phyloP scores from a whole-genome alignment of 1,140 invertebrate genomes.

The Plutomurus gul region DNA sequence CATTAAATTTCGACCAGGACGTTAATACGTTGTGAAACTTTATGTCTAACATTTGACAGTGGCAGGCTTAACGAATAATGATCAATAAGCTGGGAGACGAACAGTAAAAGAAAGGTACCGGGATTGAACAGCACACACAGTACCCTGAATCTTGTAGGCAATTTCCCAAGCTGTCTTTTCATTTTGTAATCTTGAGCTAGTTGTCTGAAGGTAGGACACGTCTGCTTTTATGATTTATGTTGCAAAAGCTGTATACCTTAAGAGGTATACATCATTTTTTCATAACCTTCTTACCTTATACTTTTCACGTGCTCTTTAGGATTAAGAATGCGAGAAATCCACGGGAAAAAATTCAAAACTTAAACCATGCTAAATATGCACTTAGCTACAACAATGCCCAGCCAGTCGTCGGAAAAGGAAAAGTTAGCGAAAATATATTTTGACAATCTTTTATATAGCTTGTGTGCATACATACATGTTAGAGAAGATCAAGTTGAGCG shows the following conservation, averaged over 20 bases:
- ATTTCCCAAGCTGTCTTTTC: neutral
- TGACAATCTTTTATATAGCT: too few relatives aligned
- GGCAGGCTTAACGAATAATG: too few relatives aligned
- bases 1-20: too few relatives aligned
- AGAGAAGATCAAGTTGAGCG: neutral
- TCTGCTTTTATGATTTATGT: neutral
- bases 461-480: neutral
- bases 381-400: too few relatives aligned
- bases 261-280: slow-evolving; percentile 1
- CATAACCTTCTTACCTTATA: slow-evolving; percentile 4
- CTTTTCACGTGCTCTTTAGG: neutral
- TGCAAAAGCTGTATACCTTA: neutral
- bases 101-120: neutral
- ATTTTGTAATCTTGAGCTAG: neutral
- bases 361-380: neutral
- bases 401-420: too few relatives aligned
- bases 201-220: neutral
- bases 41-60: too few relatives aligned
- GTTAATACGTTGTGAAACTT: too few relatives aligned
- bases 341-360: neutral
- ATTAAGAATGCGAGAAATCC: neutral
- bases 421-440: too few relatives aligned
- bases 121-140: too few relatives aligned
- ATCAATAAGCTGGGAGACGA: neutral
- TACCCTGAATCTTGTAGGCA: slow-evolving; percentile 3